A percentile compares a stretch with the other conserved stretches of the same genome.
Evolutionary conservation across 2,113 vertebrate species (phyloP).

Genomic region (Archocentrus centrarchus): DNA sequence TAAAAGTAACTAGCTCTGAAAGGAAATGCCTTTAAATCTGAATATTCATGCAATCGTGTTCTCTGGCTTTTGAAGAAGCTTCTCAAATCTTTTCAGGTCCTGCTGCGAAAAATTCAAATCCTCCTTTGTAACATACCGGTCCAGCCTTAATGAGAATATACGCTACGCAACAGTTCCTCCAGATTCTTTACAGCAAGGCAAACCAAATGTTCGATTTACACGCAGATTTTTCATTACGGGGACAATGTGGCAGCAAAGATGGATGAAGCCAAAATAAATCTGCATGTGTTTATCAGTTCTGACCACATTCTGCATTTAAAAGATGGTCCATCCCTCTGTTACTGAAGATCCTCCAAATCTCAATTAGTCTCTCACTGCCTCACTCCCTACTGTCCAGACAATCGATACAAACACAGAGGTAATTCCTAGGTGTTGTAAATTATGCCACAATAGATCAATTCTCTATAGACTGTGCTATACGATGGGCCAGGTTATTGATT

Average conservation of each 20-base stretch:
- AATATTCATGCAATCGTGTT: too few relatives aligned
- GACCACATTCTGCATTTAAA: constrained; percentile 26
- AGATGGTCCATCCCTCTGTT: constrained; percentile 8
- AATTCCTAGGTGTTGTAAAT: background rate
- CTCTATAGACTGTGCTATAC: background rate
- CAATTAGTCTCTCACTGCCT: background rate
- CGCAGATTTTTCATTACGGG: background rate
- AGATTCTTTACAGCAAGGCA: background rate
- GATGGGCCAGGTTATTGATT: constrained; percentile 42
- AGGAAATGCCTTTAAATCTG: background rate
- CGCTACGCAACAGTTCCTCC: background rate
- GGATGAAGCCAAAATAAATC: constrained; percentile 25
- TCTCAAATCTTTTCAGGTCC: background rate
- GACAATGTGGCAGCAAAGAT: constrained; percentile 4
- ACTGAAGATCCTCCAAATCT: constrained; percentile 26
- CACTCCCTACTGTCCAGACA: background rate
- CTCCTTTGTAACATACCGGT: background rate
- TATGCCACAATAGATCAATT: constrained; percentile 1
- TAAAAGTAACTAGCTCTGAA: background rate
- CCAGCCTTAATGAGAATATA: background rate
- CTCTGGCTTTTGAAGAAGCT: background rate
- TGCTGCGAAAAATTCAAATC: background rate
- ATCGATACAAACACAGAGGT: background rate
- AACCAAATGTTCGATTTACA: background rate
- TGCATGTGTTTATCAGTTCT: constrained; percentile 24